Evolutionary conservation across 2,113 vertebrate genomes (phyloP).

Genomic region (Elanus axillaris): DNA sequence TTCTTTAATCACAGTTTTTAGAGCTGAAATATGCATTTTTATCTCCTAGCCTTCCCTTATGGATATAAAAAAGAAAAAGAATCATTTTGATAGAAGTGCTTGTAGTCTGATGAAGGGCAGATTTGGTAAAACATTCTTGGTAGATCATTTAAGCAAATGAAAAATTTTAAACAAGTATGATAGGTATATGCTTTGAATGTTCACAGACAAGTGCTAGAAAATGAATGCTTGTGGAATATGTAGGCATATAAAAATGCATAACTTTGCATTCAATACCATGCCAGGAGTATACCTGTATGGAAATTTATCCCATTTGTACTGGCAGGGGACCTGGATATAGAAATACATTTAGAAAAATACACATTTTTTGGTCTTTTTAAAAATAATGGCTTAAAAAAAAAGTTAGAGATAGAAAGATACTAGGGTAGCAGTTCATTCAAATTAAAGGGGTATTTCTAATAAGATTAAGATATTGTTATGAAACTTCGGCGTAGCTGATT

Average conservation of each 20-base stretch:
- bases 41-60: background rate
- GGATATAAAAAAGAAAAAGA: background rate
- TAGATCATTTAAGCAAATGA: background rate
- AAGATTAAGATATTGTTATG: background rate
- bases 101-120: background rate
- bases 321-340: background rate
- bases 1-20: background rate
- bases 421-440: background rate
- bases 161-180: background rate
- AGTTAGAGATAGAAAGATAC: background rate
- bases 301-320: background rate
- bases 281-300: background rate
- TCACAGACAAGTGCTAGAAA: background rate
- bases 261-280: background rate
- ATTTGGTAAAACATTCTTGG: background rate
- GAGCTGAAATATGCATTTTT: background rate
- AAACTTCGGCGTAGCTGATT: background rate
- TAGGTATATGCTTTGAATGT: background rate
- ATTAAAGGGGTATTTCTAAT: background rate
- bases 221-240: background rate
- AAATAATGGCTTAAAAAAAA: background rate
- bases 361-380: accelerated
- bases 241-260: background rate
- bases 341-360: background rate
- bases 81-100: background rate